These are phyloP conservation scores for Cephalopholis sonnerati DNA, from an alignment of 2,113 vertebrate genomes.

Conservation along the genomic window DNA sequence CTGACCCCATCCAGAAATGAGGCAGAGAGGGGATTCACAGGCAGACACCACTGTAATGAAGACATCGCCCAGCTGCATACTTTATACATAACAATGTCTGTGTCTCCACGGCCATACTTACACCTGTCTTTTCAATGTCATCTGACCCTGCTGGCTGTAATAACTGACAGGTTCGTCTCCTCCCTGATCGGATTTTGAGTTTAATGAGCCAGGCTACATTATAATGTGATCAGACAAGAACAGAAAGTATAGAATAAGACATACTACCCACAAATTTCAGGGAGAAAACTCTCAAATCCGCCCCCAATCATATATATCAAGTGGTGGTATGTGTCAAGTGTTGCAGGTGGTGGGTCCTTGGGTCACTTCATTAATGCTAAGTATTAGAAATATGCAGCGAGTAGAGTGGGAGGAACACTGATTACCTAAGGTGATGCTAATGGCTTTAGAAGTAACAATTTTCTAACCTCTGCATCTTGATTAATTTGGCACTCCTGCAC, in stretches of 20 bases:
- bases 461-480: constrained; percentile 44
- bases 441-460: constrained; percentile 34
- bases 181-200: not conserved
- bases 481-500: constrained; percentile 6
- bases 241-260: not conserved
- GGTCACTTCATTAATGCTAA: constrained; percentile 48
- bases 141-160: not conserved
- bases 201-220: not conserved
- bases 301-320: not conserved
- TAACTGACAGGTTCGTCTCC: not conserved
- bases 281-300: not conserved
- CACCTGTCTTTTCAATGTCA: constrained; percentile 4
- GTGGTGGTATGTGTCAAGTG: constrained; percentile 3
- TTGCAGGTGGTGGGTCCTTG: constrained; percentile 27
- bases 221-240: not conserved
- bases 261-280: not conserved
- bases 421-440: constrained; percentile 33
- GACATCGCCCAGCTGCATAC: constrained; percentile 9
- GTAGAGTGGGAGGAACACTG: constrained; percentile 39
- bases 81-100: not conserved
- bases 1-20: constrained; percentile 33
- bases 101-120: not conserved
- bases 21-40: not conserved
- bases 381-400: constrained; percentile 20
- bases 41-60: constrained; percentile 27